A percentile compares a stretch with the other conserved stretches of the same genome.
Conservation (phyloP, 2,888 invertebrate species). For the Eristalis intricaria region DNA sequence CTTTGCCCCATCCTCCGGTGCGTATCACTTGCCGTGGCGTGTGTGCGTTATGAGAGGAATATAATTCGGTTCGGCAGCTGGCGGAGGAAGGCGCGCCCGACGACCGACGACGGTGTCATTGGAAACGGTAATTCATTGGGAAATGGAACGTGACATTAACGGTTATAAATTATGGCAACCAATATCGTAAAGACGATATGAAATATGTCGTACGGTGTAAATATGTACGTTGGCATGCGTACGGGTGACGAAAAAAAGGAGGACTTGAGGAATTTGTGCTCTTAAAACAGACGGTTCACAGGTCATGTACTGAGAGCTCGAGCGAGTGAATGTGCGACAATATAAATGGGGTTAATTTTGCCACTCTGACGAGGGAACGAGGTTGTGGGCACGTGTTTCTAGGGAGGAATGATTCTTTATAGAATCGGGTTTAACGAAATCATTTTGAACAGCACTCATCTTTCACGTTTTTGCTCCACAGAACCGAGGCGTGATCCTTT, state of each 20-base stretch:
- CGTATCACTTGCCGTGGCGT: neutral
- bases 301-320: no score
- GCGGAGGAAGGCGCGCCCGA: neutral
- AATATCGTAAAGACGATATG: conserved; percentile 4
- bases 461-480: no score
- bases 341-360: no score
- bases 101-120: neutral
- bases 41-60: conserved; percentile 3
- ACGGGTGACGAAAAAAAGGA: neutral
- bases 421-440: no score
- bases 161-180: conserved; percentile 14
- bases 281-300: neutral
- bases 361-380: no score
- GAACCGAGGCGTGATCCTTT: no score
- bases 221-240: neutral
- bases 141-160: conserved; percentile 32
- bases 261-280: neutral
- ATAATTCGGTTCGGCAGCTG: conserved; percentile 4
- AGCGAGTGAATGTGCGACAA: no score
- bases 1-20: neutral
- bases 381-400: no score
- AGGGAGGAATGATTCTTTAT: no score
- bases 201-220: conserved; percentile 2
- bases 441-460: no score
- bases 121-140: conserved; percentile 27